phyloP scores from a whole-genome alignment of 1,140 invertebrate species.

The Cherax quadricarinatus region DNA sequence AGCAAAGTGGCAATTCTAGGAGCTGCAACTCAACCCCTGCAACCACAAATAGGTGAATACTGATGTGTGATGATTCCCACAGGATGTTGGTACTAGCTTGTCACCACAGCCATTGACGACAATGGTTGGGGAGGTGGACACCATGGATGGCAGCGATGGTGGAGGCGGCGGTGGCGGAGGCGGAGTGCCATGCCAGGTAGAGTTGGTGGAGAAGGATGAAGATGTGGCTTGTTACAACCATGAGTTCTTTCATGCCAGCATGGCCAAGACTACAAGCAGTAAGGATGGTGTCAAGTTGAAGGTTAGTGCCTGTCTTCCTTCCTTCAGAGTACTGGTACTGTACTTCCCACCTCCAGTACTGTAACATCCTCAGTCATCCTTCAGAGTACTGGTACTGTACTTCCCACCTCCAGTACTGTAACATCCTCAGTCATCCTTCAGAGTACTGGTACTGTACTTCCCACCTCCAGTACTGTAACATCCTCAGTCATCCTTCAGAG shows the following conservation, averaged over 20 bases:
- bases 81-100: slow-evolving; percentile 45
- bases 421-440: no score
- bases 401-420: no score
- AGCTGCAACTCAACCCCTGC: no score
- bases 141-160: not conserved
- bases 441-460: no score
- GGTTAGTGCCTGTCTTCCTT: not conserved
- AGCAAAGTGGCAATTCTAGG: no score
- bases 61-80: not conserved
- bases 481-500: no score
- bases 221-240: slow-evolving; percentile 41
- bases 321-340: no score
- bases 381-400: no score
- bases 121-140: slow-evolving; percentile 22
- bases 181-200: not conserved
- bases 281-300: slow-evolving; percentile 55
- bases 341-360: no score
- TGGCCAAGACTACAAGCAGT: slow-evolving; percentile 57
- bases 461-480: no score
- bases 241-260: slow-evolving; percentile 52
- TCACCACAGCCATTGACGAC: slow-evolving; percentile 24
- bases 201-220: not conserved
- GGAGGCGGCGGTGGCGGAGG: not conserved
- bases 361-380: no score
- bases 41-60: not conserved